phyloP scores from a whole-genome alignment of 1,140 invertebrate species.

The Caerostris extrusa region DNA sequence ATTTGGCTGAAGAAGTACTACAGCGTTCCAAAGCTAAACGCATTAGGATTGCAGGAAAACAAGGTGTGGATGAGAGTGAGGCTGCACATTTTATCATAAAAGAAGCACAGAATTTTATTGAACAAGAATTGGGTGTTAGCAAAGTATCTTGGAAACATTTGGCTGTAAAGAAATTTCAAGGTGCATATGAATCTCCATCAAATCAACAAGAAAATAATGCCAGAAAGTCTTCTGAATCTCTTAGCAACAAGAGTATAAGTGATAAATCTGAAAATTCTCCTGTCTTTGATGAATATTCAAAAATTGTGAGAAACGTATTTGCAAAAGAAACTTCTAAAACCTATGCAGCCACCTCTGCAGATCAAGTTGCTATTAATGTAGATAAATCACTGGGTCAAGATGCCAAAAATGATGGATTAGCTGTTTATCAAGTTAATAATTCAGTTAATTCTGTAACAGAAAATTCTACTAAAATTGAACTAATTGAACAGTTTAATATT shows the following conservation, averaged over 20 bases:
- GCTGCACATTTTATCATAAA: slow-evolving; percentile 90
- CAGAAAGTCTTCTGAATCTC: background rate
- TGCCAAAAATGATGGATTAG: background rate
- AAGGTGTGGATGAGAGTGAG: slow-evolving; percentile 90
- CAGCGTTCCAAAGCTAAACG: slow-evolving; percentile 87
- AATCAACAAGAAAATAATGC: background rate
- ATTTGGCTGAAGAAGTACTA: slow-evolving; percentile 86
- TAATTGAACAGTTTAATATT: too few species aligned
- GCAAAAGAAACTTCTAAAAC: background rate
- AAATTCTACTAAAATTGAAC: background rate
- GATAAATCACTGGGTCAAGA: background rate
- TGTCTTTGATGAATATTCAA: background rate
- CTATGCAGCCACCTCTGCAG: background rate
- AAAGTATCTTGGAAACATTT: slow-evolving; percentile 68
- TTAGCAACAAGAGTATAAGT: background rate
- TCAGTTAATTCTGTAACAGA: background rate
- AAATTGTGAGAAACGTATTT: slow-evolving; percentile 1
- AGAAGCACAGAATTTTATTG: slow-evolving; percentile 89
- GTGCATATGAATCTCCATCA: background rate
- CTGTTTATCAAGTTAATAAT: background rate
- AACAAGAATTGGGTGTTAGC: slow-evolving; percentile 79
- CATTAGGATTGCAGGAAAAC: slow-evolving; percentile 91
- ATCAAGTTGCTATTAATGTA: background rate
- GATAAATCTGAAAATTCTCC: background rate
- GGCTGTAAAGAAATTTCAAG: background rate